Evolutionary conservation across 1,140 invertebrate genomes (phyloP).

Genomic region (Eciton burchellii): DNA sequence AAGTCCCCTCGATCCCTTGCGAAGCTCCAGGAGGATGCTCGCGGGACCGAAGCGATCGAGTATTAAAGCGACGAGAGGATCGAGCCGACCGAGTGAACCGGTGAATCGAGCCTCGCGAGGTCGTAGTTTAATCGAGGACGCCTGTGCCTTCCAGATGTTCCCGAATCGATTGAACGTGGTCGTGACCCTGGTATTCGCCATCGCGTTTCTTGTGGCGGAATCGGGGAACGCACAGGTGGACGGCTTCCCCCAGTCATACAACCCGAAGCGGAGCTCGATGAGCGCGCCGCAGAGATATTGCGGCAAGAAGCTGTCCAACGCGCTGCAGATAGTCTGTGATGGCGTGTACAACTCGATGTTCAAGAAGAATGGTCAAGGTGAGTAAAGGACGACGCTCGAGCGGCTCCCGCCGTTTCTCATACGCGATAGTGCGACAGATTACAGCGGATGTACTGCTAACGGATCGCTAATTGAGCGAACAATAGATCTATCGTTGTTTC

Average conservation of each 20-base stretch:
- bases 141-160: conserved; percentile 79
- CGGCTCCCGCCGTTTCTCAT: not conserved
- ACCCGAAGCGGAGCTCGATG: conserved; percentile 70
- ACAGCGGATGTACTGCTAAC: not conserved
- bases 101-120: not conserved
- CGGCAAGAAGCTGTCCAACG: conserved; percentile 80
- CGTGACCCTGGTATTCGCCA: conserved; percentile 73
- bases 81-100: too few relatives aligned
- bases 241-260: conserved; percentile 71
- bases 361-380: conserved; percentile 82
- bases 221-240: conserved; percentile 74
- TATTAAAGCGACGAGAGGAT: not conserved
- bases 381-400: conserved; percentile 3
- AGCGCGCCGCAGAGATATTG: conserved; percentile 78
- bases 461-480: not conserved
- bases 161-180: conserved; percentile 74
- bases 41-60: not conserved
- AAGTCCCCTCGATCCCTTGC: not conserved
- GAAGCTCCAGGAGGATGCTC: not conserved
- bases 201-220: conserved; percentile 71
- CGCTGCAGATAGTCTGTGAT: conserved; percentile 80
- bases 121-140: not conserved
- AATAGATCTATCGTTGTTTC: not conserved
- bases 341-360: conserved; percentile 83
- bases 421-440: not conserved